Evolutionary conservation across 2,888 invertebrate genomes (phyloP), one percentile per base, ranked within the genome.

Genomic region (Agrypnus murinus): DNA sequence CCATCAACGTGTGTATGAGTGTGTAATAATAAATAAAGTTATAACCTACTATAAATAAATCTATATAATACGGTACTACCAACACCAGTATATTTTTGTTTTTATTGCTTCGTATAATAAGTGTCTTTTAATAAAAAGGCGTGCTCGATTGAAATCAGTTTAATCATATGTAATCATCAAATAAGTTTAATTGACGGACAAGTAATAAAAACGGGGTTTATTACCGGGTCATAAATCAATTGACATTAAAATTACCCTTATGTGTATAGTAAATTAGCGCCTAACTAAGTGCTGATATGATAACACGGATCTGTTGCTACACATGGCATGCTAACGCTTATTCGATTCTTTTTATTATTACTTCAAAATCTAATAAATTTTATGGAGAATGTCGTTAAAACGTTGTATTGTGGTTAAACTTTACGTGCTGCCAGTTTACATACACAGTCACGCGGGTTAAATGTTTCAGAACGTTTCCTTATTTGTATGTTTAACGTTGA

Each of bases 221-320:
- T 57, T 73, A 53, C 50, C 25, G 34, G 38, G 46, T 34, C 65
- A 43, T 73, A 73, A 73, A 73, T 70, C 73, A 73, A 68, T 65
- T 34, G 19, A 53, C 48, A 67, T 34, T 69, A 65, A 70, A 68
- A 73, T 70, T 67, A 62, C 69, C 59, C 69, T 68, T 59, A 43
- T 65, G 66, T 66, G 69, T 36, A 43, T 40, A 50, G 14, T 69
- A 69, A 69, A 69, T 69, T 69, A 63, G 48, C 72, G 60, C 69
- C 57, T 63, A 65, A 58, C 68, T 64, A 71, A 67, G 62, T 57
- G 64, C 68, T 64, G 71, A 71, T 68, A 71, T 65, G 62, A 71
- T 66, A 66, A 59, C 66, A 36, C 34, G 12, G 55, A 53, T 55
- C 31, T 57, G 17, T 12, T n/a, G n/a, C n/a, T 55, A n/a, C 40